Percentiles rank a stretch among this genome's conserved stretches.
These are phyloP conservation scores for Drosophila hamatofila DNA, from an alignment of 2,888 invertebrate species.

Conservation along the genomic window DNA sequence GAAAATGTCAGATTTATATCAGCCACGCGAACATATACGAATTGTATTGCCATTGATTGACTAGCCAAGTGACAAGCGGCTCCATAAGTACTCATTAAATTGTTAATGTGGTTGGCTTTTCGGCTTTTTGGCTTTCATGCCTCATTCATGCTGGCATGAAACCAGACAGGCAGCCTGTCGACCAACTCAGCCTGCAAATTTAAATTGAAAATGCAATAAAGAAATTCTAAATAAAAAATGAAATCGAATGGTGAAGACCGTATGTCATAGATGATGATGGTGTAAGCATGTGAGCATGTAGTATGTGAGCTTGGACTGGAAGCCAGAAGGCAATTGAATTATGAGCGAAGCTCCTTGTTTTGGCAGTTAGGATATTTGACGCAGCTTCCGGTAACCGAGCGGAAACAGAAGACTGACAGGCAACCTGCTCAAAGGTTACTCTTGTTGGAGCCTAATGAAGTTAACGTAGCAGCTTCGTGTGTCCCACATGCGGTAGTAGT, in stretches of 20 bases:
- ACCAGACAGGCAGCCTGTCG: conserved; percentile 30
- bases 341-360: conserved; percentile 41
- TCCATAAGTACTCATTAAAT: conserved; percentile 66
- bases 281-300: conserved; percentile 12
- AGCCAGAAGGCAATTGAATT: conserved; percentile 50
- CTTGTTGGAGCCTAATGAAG: conserved; percentile 44
- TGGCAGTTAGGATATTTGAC: conserved; percentile 65
- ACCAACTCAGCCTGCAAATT: conserved; percentile 38
- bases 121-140: conserved; percentile 36
- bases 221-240: conserved; percentile 21
- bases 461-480: conserved; percentile 31
- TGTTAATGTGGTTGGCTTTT: conserved; percentile 67
- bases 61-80: conserved; percentile 65
- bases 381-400: conserved; percentile 57
- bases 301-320: conserved; percentile 18
- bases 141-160: conserved; percentile 7
- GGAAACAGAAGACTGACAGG: conserved; percentile 53
- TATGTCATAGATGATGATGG: conserved; percentile 21
- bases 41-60: conserved; percentile 48
- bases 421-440: conserved; percentile 33
- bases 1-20: background rate
- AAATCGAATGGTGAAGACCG: conserved; percentile 8
- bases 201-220: conserved; percentile 56
- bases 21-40: conserved; percentile 28
- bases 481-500: background rate